A percentile compares a stretch with the other conserved stretches of the same genome.
phyloP scores from a whole-genome alignment of 1,140 invertebrate species.

The Melitaea cinxia region DNA sequence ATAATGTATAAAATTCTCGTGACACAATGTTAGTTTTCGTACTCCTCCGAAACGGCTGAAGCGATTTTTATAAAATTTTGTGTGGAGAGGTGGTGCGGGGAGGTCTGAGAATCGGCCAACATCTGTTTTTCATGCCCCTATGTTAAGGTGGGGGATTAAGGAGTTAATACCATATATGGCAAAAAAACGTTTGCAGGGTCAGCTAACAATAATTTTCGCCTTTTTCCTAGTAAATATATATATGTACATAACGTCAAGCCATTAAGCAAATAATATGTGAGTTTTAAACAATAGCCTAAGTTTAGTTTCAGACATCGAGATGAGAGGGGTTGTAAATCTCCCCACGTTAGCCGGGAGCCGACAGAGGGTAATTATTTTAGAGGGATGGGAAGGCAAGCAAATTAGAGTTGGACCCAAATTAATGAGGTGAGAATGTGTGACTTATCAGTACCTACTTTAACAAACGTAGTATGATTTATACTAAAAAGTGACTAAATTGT shows the following conservation, averaged over 20 bases:
- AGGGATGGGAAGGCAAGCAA: conserved; percentile 32
- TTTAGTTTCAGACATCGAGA: conserved; percentile 13
- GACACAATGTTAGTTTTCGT: no score
- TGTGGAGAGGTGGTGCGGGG: no score
- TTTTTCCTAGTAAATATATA: background rate
- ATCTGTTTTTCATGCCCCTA: no score
- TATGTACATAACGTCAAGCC: background rate
- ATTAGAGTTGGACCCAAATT: conserved; percentile 49
- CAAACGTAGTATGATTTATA: background rate
- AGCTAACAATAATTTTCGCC: background rate
- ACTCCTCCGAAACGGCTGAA: no score
- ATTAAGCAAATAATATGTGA: background rate
- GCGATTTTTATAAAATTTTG: no score
- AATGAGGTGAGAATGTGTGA: conserved; percentile 41
- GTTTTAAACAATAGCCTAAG: background rate
- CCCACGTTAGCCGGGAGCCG: conserved; percentile 21
- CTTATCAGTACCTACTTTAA: background rate
- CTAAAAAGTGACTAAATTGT: background rate
- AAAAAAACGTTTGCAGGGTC: no score
- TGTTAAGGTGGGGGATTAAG: no score
- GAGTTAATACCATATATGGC: no score
- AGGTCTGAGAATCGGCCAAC: no score
- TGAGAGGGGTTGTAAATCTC: conserved; percentile 22
- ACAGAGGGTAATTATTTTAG: conserved; percentile 43
- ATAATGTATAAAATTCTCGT: no score